These are phyloP conservation scores for Lytechinus variegatus DNA, from an alignment of 35 echinoderm and acorn worm genomes.

Conservation along the genomic window DNA sequence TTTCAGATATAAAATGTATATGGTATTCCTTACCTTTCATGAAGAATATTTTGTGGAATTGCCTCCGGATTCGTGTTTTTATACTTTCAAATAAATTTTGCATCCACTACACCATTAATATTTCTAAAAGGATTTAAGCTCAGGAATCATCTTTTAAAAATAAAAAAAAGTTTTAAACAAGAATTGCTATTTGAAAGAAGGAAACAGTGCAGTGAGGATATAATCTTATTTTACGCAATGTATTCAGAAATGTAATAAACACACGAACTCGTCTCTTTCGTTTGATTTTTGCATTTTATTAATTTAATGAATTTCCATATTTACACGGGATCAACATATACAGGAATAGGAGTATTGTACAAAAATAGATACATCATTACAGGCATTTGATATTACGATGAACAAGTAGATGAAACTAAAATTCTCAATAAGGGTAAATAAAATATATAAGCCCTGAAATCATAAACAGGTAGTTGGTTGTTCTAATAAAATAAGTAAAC, in stretches of 20 bases:
- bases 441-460: neutral
- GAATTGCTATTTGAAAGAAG: no score
- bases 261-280: neutral
- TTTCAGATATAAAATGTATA: no score
- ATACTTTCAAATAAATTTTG: no score
- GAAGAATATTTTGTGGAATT: no score
- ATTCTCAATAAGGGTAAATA: neutral
- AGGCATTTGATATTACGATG: neutral
- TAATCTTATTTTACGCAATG: no score
- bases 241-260: neutral
- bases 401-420: neutral
- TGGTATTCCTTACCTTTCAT: no score
- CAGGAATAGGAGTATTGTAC: slow-evolving; percentile 3
- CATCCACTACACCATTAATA: no score
- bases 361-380: slow-evolving; percentile 34
- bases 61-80: no score
- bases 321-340: slow-evolving; percentile 40
- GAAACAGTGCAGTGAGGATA: no score
- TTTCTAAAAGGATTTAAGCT: no score
- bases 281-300: neutral
- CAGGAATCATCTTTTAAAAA: no score
- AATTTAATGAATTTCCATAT: slow-evolving; percentile 4
- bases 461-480: neutral
- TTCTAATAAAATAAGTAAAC: neutral
- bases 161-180: no score